Conservation (phyloP, 1,140 invertebrate genomes). For the Drosophila bocqueti region DNA sequence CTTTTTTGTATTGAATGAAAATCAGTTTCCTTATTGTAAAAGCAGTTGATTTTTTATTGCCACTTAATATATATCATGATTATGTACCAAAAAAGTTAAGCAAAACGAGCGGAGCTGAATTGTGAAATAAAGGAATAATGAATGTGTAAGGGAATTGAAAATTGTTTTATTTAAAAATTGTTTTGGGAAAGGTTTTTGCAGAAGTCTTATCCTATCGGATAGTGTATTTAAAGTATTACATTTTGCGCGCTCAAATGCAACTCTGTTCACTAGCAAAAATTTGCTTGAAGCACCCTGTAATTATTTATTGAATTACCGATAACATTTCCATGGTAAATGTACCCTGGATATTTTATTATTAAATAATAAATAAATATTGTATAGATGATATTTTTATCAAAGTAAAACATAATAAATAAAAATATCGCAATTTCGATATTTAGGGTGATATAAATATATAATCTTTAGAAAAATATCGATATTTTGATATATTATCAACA, state of each 20-base stretch:
- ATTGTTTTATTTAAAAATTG: neutral
- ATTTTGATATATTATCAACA: no score
- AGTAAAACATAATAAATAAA: no score
- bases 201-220: neutral
- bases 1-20: conserved; percentile 52
- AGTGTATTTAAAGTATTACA: neutral
- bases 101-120: conserved; percentile 36
- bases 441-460: no score
- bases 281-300: neutral
- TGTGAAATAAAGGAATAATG: conserved; percentile 69
- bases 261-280: neutral
- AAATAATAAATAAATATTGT: no score
- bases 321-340: neutral
- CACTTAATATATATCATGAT: conserved; percentile 62
- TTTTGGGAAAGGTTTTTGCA: neutral
- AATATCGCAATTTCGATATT: no score
- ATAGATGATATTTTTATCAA: no score
- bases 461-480: no score
- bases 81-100: conserved; percentile 47
- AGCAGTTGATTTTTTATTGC: conserved; percentile 55
- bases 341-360: no score
- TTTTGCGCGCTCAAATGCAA: conserved; percentile 6
- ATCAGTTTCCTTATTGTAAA: conserved; percentile 41
- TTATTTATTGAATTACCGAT: neutral
- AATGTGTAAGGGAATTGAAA: conserved; percentile 54